These are phyloP conservation scores for Parapsyche elsis DNA, from an alignment of 1,140 invertebrate genomes.

Conservation along the genomic window DNA sequence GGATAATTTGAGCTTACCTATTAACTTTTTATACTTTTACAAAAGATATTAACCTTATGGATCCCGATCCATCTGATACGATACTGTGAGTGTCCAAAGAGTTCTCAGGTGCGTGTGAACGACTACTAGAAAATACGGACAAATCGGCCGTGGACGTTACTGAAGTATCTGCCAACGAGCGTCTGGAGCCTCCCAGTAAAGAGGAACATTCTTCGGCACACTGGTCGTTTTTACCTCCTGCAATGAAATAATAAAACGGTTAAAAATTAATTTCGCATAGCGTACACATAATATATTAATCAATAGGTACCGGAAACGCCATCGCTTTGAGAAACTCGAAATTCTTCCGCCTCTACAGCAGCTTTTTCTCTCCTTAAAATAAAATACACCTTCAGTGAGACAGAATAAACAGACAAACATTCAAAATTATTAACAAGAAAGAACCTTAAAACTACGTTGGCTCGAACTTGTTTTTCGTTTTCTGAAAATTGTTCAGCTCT, in stretches of 20 bases:
- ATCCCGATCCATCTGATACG: conserved; percentile 75
- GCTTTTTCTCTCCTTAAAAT: conserved; percentile 69
- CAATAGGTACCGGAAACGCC: conserved; percentile 65
- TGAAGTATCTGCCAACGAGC: conserved; percentile 84
- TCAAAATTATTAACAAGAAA: not conserved
- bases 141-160: conserved; percentile 85
- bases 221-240: conserved; percentile 28
- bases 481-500: conserved; percentile 80
- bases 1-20: not conserved
- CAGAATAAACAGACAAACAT: not conserved
- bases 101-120: conserved; percentile 78
- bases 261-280: not conserved
- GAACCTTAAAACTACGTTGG: conserved; percentile 70
- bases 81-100: conserved; percentile 80
- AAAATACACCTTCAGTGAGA: conserved; percentile 36
- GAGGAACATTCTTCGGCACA: conserved; percentile 64
- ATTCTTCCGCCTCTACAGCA: conserved; percentile 64
- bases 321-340: conserved; percentile 64
- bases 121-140: conserved; percentile 81
- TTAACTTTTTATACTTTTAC: too few relatives aligned
- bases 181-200: conserved; percentile 72
- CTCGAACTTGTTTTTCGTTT: conserved; percentile 74
- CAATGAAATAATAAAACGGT: not conserved
- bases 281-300: not conserved
- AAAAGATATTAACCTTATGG: conserved; percentile 65